These are phyloP conservation scores for Metridium senile DNA, from an alignment of 92 coral and sea anemone species.

Conservation along the genomic window DNA sequence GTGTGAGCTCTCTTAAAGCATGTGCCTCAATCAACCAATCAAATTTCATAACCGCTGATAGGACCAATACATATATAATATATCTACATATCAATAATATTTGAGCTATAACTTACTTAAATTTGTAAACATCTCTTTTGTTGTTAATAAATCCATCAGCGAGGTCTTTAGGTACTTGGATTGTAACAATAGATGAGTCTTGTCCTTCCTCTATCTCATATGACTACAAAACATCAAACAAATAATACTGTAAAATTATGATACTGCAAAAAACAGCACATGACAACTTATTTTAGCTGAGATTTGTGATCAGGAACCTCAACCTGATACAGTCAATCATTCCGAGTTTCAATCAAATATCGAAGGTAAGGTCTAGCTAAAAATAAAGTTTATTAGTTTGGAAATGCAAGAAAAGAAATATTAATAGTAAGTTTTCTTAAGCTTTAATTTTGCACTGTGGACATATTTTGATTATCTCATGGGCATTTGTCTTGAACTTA, in stretches of 20 bases:
- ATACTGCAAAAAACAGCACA: too few relatives aligned
- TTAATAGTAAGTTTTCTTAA: background rate
- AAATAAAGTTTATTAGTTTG: background rate
- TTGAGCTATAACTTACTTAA: conserved; percentile 75
- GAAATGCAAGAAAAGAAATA: background rate
- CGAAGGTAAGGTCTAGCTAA: conserved; percentile 21
- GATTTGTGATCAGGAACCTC: conserved; percentile 25
- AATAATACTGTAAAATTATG: background rate
- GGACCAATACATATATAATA: too few relatives aligned
- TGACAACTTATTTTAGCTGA: conserved; percentile 33
- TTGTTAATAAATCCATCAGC: conserved; percentile 97
- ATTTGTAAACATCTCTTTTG: conserved; percentile 89
- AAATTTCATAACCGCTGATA: too few relatives aligned
- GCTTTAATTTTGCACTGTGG: background rate
- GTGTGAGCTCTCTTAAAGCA: too few relatives aligned
- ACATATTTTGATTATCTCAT: too few relatives aligned
- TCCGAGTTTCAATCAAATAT: conserved; percentile 16
- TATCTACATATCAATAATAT: background rate
- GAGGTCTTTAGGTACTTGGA: conserved; percentile 87
- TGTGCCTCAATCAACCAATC: too few relatives aligned
- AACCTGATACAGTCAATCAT: conserved; percentile 14
- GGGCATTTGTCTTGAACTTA: too few relatives aligned
- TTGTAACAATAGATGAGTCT: conserved; percentile 53
- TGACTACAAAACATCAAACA: conserved; percentile 43
- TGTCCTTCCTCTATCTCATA: conserved; percentile 81